Evolutionary conservation across 2,113 vertebrate genomes (phyloP).

Genomic region (Tetraodon nigroviridis): DNA sequence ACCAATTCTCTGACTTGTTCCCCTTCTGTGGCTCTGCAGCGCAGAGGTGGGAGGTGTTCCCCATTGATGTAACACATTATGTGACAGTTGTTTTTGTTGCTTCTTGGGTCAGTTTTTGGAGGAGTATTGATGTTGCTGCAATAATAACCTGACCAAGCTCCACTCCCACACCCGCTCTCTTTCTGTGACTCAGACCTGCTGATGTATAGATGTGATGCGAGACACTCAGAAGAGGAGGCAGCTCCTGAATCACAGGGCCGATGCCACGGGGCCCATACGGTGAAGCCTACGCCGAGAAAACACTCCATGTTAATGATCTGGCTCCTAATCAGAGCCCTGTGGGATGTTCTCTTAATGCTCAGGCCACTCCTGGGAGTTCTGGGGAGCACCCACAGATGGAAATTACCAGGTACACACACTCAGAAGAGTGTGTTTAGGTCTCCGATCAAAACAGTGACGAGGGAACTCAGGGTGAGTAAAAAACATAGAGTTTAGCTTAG

Average conservation of each 20-base stretch:
- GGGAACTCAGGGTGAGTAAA: too few relatives aligned
- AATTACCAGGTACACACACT: too few relatives aligned
- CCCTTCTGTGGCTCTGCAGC: conserved; percentile 13
- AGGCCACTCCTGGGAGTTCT: conserved; percentile 11
- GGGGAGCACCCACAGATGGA: conserved; percentile 1
- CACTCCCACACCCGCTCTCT: conserved; percentile 52
- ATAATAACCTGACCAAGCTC: conserved; percentile 59
- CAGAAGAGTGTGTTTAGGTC: too few relatives aligned
- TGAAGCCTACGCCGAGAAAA: conserved; percentile 29
- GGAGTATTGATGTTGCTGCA: conserved; percentile 41
- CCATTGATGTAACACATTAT: conserved; percentile 31
- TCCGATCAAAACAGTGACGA: too few relatives aligned
- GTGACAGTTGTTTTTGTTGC: conserved; percentile 38
- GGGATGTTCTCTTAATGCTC: conserved; percentile 27
- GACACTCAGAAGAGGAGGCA: conserved; percentile 55
- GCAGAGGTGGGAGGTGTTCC: conserved; percentile 30
- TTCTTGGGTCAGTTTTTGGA: conserved; percentile 34
- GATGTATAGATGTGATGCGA: conserved; percentile 54
- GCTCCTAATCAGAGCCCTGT: conserved; percentile 36
- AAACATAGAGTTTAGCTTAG: too few relatives aligned
- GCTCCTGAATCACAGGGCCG: conserved; percentile 29
- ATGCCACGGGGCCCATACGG: conserved; percentile 34
- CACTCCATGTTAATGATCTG: conserved; percentile 43
- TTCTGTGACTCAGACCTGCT: conserved; percentile 63
- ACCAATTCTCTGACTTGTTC: conserved; percentile 18